Evolutionary conservation across 2,797 vertebrate species (phyloP).

Genomic region (Lithobates sylvaticus): DNA sequence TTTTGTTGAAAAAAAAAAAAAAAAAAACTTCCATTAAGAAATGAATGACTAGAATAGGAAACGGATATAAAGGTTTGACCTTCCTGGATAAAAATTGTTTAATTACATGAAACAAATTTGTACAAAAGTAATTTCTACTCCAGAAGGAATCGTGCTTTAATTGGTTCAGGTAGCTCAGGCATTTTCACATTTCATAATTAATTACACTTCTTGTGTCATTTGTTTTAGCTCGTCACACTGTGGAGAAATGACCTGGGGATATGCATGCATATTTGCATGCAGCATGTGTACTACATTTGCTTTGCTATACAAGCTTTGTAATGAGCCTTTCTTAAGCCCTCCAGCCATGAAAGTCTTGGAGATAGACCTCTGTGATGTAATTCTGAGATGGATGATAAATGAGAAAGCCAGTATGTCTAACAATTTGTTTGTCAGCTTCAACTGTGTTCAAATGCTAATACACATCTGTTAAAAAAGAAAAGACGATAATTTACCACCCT

Average conservation of each 20-base stretch:
- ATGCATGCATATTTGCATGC: conserved; percentile 47
- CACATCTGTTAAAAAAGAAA: conserved; percentile 47
- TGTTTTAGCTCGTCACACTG: conserved; percentile 58
- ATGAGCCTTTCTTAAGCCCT: conserved; percentile 20
- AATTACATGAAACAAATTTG: conserved; percentile 60
- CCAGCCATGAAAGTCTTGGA: conserved; percentile 37
- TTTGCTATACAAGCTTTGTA: conserved; percentile 26
- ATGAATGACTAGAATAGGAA: conserved; percentile 58
- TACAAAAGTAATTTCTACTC: conserved; percentile 58
- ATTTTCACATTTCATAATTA: conserved; percentile 60
- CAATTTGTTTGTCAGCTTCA: conserved; percentile 50
- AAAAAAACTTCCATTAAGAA: conserved; percentile 52
- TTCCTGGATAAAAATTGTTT: conserved; percentile 55
- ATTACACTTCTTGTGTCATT: conserved; percentile 61
- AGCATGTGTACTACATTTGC: conserved; percentile 30
- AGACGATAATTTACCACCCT: conserved; percentile 30
- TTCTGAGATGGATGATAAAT: conserved; percentile 35
- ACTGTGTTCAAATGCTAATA: conserved; percentile 30
- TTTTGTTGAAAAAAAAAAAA: too few species aligned
- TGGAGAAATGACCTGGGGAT: conserved; percentile 57
- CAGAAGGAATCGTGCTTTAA: conserved; percentile 58
- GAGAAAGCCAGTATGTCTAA: conserved; percentile 42
- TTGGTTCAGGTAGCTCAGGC: conserved; percentile 58
- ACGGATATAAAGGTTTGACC: conserved; percentile 54
- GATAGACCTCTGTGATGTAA: conserved; percentile 15